Percentiles rank a stretch among this genome's conserved stretches.
Conservation (phyloP, 1,140 invertebrate species). For the Leptinotarsa undecemlineata region DNA sequence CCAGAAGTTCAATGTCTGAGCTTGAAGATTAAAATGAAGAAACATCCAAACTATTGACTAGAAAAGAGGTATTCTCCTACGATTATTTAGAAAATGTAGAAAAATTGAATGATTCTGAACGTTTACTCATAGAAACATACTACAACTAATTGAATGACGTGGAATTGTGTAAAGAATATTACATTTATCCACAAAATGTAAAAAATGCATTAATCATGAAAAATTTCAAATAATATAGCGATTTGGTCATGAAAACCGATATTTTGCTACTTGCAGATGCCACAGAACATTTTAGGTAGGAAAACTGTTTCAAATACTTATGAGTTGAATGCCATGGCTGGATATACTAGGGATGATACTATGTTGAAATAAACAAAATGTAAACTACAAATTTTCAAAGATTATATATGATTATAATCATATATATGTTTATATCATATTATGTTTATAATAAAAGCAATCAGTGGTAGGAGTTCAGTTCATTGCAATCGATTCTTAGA, state of each 20-base stretch:
- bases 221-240: neutral
- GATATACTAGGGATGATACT: neutral
- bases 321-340: neutral
- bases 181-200: slow-evolving; percentile 45
- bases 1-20: slow-evolving; percentile 17
- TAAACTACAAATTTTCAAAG: neutral
- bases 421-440: too few relatives aligned
- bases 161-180: slow-evolving; percentile 49
- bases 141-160: slow-evolving; percentile 49
- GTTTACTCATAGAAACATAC: slow-evolving; percentile 52
- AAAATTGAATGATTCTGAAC: slow-evolving; percentile 41
- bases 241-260: neutral
- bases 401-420: too few relatives aligned
- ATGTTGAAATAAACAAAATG: neutral
- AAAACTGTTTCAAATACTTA: neutral
- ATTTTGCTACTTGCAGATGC: neutral
- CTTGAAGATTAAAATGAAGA: slow-evolving; percentile 10
- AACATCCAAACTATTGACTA: neutral
- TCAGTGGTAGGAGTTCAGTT: neutral
- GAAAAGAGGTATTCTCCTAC: slow-evolving; percentile 14
- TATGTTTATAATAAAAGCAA: neutral
- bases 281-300: neutral
- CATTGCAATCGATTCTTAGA: neutral
- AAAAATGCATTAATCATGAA: neutral
- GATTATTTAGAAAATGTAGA: slow-evolving; percentile 44